Conservation (phyloP, 2,888 invertebrate genomes). For the Lissonota sp. region DNA sequence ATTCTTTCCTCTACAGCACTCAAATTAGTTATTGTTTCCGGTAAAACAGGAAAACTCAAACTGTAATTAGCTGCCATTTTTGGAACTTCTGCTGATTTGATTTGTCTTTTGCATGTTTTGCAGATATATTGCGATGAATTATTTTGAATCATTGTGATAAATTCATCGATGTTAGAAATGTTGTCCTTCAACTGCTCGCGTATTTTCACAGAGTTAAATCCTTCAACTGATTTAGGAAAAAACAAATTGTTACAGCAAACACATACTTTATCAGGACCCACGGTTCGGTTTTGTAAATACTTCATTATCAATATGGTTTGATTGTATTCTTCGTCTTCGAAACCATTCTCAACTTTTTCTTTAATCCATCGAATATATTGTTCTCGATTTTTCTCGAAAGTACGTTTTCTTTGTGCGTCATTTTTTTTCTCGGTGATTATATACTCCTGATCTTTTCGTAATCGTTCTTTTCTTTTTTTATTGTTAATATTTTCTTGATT, state of each 20-base stretch:
- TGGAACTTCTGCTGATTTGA: conserved; percentile 24
- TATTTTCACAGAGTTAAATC: conserved; percentile 21
- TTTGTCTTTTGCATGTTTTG: conserved; percentile 7
- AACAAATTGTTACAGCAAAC: conserved; percentile 60
- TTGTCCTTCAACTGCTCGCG: conserved; percentile 10
- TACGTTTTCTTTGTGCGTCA: no score
- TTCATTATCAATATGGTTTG: conserved; percentile 19
- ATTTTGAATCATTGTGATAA: conserved; percentile 9
- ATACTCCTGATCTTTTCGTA: no score
- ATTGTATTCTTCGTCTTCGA: conserved; percentile 16
- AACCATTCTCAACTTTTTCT: conserved; percentile 6
- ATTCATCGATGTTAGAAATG: conserved; percentile 7
- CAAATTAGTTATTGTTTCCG: conserved; percentile 64
- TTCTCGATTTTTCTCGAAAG: neutral
- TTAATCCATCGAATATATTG: conserved; percentile 1
- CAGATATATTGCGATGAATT: conserved; percentile 36
- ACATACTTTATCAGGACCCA: conserved; percentile 46
- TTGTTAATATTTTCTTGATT: no score
- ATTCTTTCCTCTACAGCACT: conserved; percentile 75
- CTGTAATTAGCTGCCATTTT: conserved; percentile 45
- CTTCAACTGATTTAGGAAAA: conserved; percentile 49
- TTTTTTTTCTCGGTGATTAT: no score
- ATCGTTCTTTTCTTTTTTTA: no score
- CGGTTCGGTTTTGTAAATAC: conserved; percentile 42
- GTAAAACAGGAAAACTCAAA: conserved; percentile 59